These are phyloP conservation scores for Sialia sialis DNA, from an alignment of 2,113 vertebrate genomes.

Conservation along the genomic window DNA sequence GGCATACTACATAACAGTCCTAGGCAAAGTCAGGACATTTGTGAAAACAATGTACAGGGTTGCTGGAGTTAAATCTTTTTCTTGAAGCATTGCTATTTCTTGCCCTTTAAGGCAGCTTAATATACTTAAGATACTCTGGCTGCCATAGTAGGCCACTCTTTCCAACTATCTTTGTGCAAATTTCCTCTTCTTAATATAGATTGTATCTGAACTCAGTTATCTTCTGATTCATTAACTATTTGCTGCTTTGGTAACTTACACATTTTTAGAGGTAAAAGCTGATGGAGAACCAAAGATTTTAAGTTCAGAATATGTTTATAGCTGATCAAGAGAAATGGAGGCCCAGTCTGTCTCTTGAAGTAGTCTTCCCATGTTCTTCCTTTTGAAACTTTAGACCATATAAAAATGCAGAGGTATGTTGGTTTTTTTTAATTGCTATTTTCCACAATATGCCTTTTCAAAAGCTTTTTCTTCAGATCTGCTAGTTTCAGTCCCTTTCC, in stretches of 20 bases:
- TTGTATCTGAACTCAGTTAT: background rate
- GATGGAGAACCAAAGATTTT: background rate
- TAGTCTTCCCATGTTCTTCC: background rate
- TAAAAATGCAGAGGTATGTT: background rate
- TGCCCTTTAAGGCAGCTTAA: background rate
- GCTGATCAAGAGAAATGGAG: background rate
- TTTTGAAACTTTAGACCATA: background rate
- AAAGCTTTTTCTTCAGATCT: background rate
- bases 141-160: background rate
- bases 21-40: background rate
- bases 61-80: background rate
- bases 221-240: background rate
- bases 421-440: background rate
- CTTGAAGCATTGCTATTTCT: background rate
- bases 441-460: background rate
- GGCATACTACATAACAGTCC: background rate
- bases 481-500: background rate
- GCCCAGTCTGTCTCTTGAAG: background rate
- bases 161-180: background rate
- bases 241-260: background rate
- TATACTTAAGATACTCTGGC: background rate
- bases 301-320: background rate
- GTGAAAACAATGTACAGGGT: background rate
- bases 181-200: background rate
- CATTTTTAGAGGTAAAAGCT: background rate